Conservation (phyloP, 1,140 invertebrate genomes). For the Venustaconcha ellipsiformis region DNA sequence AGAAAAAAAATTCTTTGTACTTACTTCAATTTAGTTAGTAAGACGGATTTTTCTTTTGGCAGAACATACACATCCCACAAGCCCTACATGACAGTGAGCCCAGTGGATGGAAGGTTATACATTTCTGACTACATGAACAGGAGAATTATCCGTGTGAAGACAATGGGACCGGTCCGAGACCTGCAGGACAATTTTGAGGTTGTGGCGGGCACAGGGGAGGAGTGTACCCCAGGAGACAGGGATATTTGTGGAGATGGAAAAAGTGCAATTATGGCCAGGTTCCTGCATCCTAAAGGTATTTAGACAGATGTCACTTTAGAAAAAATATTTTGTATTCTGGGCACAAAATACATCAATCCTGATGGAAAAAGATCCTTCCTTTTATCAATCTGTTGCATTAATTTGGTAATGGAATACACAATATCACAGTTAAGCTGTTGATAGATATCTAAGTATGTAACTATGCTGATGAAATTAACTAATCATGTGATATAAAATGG, state of each 20-base stretch:
- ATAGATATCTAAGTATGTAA: no score
- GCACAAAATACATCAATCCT: background rate
- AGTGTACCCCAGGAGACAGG: slow-evolving; percentile 93
- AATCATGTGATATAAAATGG: no score
- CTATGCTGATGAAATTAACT: no score
- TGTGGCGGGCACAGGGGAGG: slow-evolving; percentile 93
- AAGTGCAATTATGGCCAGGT: slow-evolving; percentile 89
- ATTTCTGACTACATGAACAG: slow-evolving; percentile 96
- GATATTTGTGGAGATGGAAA: slow-evolving; percentile 97
- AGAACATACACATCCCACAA: slow-evolving; percentile 93
- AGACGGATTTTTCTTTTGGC: slow-evolving; percentile 49
- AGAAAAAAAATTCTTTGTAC: background rate
- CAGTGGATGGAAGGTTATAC: slow-evolving; percentile 92
- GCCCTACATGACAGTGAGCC: slow-evolving; percentile 94
- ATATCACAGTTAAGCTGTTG: background rate
- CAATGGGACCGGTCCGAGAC: slow-evolving; percentile 78
- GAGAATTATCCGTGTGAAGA: slow-evolving; percentile 90
- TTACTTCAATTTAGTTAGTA: background rate
- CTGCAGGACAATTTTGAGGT: slow-evolving; percentile 94
- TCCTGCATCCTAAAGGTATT: slow-evolving; percentile 94
- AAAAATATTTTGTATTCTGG: no score
- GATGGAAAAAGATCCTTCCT: no score
- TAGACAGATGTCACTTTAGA: no score
- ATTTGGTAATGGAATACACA: background rate
- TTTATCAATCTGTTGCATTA: background rate